Evolutionary conservation across 2,113 vertebrate species (phyloP).

Genomic region (Pelmatolapia mariae): DNA sequence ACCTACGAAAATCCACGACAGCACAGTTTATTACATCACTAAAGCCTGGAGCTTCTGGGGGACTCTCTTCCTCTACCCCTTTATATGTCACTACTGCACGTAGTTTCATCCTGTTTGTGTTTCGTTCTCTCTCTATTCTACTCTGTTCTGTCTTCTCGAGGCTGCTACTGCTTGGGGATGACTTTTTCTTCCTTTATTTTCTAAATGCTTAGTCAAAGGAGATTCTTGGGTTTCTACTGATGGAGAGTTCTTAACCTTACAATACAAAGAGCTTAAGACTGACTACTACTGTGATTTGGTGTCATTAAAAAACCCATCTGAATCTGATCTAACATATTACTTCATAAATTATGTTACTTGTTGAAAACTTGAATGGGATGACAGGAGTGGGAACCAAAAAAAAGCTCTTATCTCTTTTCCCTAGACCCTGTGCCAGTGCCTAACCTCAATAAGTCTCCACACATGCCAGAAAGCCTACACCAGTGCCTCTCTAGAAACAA

Average conservation of each 20-base stretch:
- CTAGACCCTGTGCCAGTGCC: background rate
- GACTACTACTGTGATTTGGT: background rate
- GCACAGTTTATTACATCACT: background rate
- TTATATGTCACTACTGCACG: background rate
- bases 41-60: background rate
- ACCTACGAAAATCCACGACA: background rate
- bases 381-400: background rate
- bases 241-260: background rate
- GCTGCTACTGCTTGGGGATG: background rate
- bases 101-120: background rate
- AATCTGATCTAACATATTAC: background rate
- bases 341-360: background rate
- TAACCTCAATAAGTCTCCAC: background rate
- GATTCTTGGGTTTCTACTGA: background rate
- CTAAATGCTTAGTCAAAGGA: background rate
- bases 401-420: rapidly evolving
- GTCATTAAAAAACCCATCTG: background rate
- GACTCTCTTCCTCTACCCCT: background rate
- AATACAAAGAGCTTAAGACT: background rate
- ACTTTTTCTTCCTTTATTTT: background rate
- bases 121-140: background rate
- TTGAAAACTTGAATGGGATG: background rate
- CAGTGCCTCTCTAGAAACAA: background rate
- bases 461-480: background rate
- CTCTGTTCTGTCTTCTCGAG: background rate